phyloP scores from a whole-genome alignment of 2,113 vertebrate genomes.

The Labrus mixtus region DNA sequence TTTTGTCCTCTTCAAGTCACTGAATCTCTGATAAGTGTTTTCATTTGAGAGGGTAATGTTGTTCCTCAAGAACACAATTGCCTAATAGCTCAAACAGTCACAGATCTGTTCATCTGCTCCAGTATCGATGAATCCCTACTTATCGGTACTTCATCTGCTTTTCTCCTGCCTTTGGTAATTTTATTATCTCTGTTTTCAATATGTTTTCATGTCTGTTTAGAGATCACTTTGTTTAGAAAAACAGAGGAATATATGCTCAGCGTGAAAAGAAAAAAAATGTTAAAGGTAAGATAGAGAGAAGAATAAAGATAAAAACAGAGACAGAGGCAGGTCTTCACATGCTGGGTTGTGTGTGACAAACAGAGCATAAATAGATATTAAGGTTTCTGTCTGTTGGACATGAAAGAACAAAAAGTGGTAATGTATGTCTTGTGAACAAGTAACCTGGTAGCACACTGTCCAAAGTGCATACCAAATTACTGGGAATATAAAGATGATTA shows the following conservation, averaged over 20 bases:
- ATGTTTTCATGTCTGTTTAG: too few relatives aligned
- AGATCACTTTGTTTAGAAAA: slow-evolving; percentile 4
- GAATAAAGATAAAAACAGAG: background rate
- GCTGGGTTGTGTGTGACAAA: background rate
- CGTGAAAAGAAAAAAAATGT: background rate
- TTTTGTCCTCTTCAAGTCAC: slow-evolving; percentile 1
- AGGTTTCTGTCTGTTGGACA: background rate
- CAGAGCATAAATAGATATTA: background rate
- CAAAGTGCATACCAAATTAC: too few relatives aligned
- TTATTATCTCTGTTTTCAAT: slow-evolving; percentile 9
- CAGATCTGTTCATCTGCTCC: slow-evolving; percentile 33
- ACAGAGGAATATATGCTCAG: background rate
- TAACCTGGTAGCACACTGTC: too few relatives aligned
- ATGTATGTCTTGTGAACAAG: too few relatives aligned
- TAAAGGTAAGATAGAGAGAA: background rate
- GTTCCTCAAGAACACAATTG: slow-evolving; percentile 42
- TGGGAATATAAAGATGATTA: too few relatives aligned
- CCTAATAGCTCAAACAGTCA: slow-evolving; percentile 43
- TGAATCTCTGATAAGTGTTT: slow-evolving; percentile 31
- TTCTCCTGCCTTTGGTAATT: slow-evolving; percentile 16
- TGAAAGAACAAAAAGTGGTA: too few relatives aligned
- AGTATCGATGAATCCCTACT: slow-evolving; percentile 11
- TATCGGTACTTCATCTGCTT: slow-evolving; percentile 19
- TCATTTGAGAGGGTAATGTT: slow-evolving; percentile 43
- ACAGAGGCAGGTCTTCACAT: background rate